A percentile compares a stretch with the other conserved stretches of the same genome.
Evolutionary conservation across 1,140 invertebrate genomes (phyloP).

Genomic region (Scaptomyza graminum): DNA sequence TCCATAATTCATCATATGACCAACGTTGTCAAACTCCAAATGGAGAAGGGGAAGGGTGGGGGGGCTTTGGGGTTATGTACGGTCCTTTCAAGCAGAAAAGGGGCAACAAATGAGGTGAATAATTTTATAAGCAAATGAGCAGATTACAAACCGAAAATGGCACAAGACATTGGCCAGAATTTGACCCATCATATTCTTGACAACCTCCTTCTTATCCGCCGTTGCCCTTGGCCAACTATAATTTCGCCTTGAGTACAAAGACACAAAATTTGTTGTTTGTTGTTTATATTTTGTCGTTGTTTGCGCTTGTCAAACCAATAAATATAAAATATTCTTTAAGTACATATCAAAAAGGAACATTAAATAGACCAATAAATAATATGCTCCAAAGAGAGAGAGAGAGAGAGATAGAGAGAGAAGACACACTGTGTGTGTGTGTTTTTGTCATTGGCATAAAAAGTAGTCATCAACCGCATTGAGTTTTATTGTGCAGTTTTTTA

Average conservation of each 20-base stretch:
- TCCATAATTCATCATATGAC: slow-evolving; percentile 66
- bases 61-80: slow-evolving; percentile 8
- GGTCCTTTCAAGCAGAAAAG: slow-evolving; percentile 71
- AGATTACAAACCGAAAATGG: slow-evolving; percentile 79
- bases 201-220: neutral
- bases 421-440: neutral
- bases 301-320: slow-evolving; percentile 77
- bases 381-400: slow-evolving; percentile 36
- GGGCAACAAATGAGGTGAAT: slow-evolving; percentile 80
- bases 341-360: slow-evolving; percentile 79
- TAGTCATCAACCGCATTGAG: slow-evolving; percentile 57
- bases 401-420: neutral
- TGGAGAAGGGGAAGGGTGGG: neutral
- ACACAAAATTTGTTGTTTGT: slow-evolving; percentile 24
- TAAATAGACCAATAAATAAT: slow-evolving; percentile 80
- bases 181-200: slow-evolving; percentile 55
- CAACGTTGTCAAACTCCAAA: slow-evolving; percentile 27
- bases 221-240: slow-evolving; percentile 21
- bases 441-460: slow-evolving; percentile 47
- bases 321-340: slow-evolving; percentile 81
- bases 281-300: slow-evolving; percentile 35
- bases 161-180: slow-evolving; percentile 60
- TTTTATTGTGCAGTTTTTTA: slow-evolving; percentile 73
- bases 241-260: slow-evolving; percentile 41
- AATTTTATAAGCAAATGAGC: slow-evolving; percentile 82